A percentile compares a stretch with the other conserved stretches of the same genome.
Evolutionary conservation across 2,888 invertebrate genomes (phyloP).

Genomic region (Coleophora flavipennella): DNA sequence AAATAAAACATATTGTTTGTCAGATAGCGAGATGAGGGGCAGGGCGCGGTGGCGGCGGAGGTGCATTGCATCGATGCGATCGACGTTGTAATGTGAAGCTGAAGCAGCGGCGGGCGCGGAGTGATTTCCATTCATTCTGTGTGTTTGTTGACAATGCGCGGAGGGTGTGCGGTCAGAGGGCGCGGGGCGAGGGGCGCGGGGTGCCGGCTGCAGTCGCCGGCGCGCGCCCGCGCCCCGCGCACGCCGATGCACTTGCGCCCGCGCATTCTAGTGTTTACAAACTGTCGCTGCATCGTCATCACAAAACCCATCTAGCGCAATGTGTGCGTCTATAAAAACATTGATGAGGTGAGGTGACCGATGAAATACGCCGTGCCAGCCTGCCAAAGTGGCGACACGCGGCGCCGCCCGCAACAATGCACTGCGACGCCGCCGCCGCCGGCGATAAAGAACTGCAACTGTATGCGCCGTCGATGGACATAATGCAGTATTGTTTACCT

Average conservation of each 20-base stretch:
- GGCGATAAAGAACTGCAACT: too few species aligned
- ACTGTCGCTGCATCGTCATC: not conserved
- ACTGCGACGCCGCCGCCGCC: not conserved
- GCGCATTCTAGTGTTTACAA: not conserved
- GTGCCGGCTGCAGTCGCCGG: conserved; percentile 37
- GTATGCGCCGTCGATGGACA: conserved; percentile 32
- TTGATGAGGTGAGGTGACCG: not conserved
- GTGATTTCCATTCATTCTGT: conserved; percentile 60
- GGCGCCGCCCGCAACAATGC: not conserved
- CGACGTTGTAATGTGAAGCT: conserved; percentile 28
- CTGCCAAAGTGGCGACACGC: not conserved
- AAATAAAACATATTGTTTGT: too few species aligned
- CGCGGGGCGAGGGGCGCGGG: conserved; percentile 23
- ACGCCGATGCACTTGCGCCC: not conserved
- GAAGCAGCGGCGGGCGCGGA: conserved; percentile 29
- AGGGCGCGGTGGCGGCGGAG: conserved; percentile 8
- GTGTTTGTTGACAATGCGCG: conserved; percentile 57
- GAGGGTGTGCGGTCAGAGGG: conserved; percentile 42
- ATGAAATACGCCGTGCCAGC: too few species aligned
- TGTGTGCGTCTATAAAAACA: not conserved
- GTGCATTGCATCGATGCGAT: conserved; percentile 22
- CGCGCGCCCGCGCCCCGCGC: conserved; percentile 46
- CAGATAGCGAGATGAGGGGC: not conserved
- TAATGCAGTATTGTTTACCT: conserved; percentile 46
- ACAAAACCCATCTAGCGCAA: too few species aligned